Percentiles rank a stretch among this genome's conserved stretches.
These are phyloP conservation scores for Odontomachus brunneus DNA, from an alignment of 1,140 invertebrate genomes.

Conservation along the genomic window DNA sequence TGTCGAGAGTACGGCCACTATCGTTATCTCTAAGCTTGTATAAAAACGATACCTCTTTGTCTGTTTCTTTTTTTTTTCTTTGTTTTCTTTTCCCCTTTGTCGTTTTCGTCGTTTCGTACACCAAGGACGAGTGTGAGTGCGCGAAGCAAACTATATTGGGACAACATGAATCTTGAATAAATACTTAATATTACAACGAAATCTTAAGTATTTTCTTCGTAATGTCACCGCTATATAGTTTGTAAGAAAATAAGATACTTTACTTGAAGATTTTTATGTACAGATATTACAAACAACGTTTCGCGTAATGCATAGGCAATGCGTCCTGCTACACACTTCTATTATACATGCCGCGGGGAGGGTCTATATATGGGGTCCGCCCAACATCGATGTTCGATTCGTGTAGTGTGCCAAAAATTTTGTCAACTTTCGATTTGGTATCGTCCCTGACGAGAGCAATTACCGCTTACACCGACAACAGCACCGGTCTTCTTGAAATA, in stretches of 20 bases:
- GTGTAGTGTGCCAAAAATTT: slow-evolving; percentile 15
- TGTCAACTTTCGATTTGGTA: slow-evolving; percentile 29
- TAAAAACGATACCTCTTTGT: slow-evolving; percentile 70
- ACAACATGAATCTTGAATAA: slow-evolving; percentile 79
- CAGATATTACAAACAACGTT: slow-evolving; percentile 82
- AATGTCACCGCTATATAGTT: slow-evolving; percentile 80
- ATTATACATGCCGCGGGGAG: slow-evolving; percentile 71
- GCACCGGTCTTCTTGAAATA: slow-evolving; percentile 4
- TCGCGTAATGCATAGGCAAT: slow-evolving; percentile 75
- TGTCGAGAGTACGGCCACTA: slow-evolving; percentile 47
- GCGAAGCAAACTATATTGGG: slow-evolving; percentile 78
- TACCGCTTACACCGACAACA: slow-evolving; percentile 45
- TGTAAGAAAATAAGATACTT: slow-evolving; percentile 83
- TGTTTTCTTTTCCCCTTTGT: slow-evolving; percentile 52
- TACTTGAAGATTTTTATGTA: slow-evolving; percentile 82
- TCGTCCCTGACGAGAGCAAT: slow-evolving; percentile 22
- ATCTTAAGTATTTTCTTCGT: slow-evolving; percentile 78
- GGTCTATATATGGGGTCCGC: slow-evolving; percentile 64
- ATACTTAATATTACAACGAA: slow-evolving; percentile 79
- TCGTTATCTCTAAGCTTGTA: slow-evolving; percentile 72
- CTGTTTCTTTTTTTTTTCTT: slow-evolving; percentile 33
- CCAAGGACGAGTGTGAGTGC: slow-evolving; percentile 74
- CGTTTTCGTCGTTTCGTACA: slow-evolving; percentile 64
- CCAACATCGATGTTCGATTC: slow-evolving; percentile 2
- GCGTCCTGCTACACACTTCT: slow-evolving; percentile 70